Base-by-base conservation (phyloP, 1,140 invertebrate genomes). In the Mamestra configurata region DNA sequence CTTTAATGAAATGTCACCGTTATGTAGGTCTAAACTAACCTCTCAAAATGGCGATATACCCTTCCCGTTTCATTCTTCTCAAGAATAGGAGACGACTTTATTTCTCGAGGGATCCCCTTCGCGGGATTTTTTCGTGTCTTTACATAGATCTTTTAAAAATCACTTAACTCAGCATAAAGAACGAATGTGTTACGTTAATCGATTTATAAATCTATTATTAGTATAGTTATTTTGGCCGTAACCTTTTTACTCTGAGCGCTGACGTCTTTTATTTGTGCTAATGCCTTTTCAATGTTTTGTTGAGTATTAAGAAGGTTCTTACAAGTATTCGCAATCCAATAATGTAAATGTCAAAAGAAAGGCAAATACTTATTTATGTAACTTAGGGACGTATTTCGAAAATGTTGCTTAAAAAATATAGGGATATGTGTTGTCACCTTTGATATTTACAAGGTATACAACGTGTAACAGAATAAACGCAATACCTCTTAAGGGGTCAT, bases 341-440 rank as follows among this genome's bases (percentile, higher is more conserved):
- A 66, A 40, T 3, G 35, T 66, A 66, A 66, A 37, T 66, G 61
- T 66, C 61, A 66, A 43, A 66, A 13, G 8, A 22, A 40, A 43
- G 37, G n/a, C 37, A 24, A 57, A 57, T 24, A 59, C 20, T 31
- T 59, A 27, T 31, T 59, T 57, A 31, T 59, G 13, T 59, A 59
- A 46, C 43, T 2, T 24, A 10, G 55, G 24, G 24, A 31, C 13
- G 6, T n/a, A n/a, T 18, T 61, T 18, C 13, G 43, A 46, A 46
- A 46, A 15, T 46, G 11, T 46, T 61, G 15, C 1, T 4, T n/a
- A 37, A 37, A n/a, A 31, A 18, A 4, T n/a, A 61, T 5, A 15
- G 31, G 8, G 8, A 64, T 10, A 35, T 64, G 7, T 13, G 2
- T 10, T 18, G 24, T 4, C 27, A 64, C 31, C 13, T 59, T n/a